These are phyloP conservation scores for Neodiprion lecontei DNA, from an alignment of 1,140 invertebrate genomes.

Conservation along the genomic window DNA sequence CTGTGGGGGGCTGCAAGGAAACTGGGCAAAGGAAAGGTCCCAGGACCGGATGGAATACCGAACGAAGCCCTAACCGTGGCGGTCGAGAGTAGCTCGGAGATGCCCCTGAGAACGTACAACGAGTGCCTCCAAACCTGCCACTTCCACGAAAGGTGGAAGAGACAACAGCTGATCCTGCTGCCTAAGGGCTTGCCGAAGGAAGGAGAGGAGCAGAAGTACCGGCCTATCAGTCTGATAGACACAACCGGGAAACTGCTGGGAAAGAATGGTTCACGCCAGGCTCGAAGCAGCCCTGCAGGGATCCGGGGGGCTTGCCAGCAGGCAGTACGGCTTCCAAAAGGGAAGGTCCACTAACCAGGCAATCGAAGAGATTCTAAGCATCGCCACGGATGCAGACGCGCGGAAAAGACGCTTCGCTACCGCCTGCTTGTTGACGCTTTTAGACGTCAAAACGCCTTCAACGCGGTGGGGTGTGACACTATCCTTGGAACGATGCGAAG, in stretches of 20 bases:
- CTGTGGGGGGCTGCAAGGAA: background rate
- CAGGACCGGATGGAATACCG: background rate
- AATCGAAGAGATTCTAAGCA: background rate
- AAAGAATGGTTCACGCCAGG: background rate
- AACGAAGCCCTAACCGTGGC: background rate
- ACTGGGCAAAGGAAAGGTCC: background rate
- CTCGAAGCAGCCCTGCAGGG: too few relatives aligned
- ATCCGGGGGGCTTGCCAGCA: too few relatives aligned
- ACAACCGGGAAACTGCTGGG: background rate
- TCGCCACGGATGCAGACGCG: background rate
- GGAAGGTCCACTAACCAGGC: background rate
- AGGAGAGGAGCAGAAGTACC: background rate
- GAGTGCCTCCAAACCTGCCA: background rate
- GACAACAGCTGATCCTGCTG: too few relatives aligned
- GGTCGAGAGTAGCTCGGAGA: background rate
- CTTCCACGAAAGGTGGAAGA: background rate
- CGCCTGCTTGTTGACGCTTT: too few relatives aligned
- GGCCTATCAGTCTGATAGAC: background rate
- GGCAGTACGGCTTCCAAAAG: too few relatives aligned
- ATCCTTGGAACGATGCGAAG: slow-evolving; percentile 26
- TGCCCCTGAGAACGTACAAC: background rate
- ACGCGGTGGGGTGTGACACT: background rate
- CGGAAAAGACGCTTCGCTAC: background rate
- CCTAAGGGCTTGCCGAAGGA: background rate
- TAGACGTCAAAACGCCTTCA: too few relatives aligned